These are phyloP conservation scores for Cristatella mucedo DNA, from an alignment of 2,888 invertebrate genomes.

Conservation along the genomic window DNA sequence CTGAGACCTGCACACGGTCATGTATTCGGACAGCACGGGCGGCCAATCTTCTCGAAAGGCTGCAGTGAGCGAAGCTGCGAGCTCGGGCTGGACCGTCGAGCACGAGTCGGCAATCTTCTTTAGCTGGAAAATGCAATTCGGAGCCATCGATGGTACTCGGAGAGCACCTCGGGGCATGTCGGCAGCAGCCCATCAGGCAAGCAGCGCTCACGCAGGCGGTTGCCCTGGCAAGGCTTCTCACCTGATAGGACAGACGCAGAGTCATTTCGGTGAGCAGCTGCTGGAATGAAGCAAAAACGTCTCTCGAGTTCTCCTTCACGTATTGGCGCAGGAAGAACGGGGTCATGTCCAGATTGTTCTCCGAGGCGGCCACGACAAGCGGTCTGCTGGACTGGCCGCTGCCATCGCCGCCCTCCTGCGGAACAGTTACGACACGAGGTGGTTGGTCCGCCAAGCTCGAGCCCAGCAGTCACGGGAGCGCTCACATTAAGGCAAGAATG, in stretches of 20 bases:
- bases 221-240: conserved; percentile 40
- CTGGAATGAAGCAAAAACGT: conserved; percentile 83
- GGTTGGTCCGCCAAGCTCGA: neutral
- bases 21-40: conserved; percentile 30
- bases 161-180: too few relatives aligned
- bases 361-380: too few relatives aligned
- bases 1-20: conserved; percentile 49
- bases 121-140: conserved; percentile 19
- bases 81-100: neutral
- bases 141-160: too few relatives aligned
- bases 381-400: too few relatives aligned
- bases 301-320: conserved; percentile 72
- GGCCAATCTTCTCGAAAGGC: conserved; percentile 33
- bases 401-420: conserved; percentile 44
- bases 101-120: conserved; percentile 31
- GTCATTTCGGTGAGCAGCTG: conserved; percentile 89
- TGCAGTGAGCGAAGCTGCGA: neutral
- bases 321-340: conserved; percentile 74
- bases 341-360: conserved; percentile 91
- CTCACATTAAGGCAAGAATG: too few relatives aligned
- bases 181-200: too few relatives aligned
- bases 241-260: conserved; percentile 78
- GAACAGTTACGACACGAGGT: neutral
- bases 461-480: neutral
- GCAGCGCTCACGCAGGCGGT: too few relatives aligned